Percentiles rank a stretch among this genome's conserved stretches.
These are phyloP conservation scores for Erannis defoliaria DNA, from an alignment of 2,888 invertebrate genomes.

Conservation along the genomic window DNA sequence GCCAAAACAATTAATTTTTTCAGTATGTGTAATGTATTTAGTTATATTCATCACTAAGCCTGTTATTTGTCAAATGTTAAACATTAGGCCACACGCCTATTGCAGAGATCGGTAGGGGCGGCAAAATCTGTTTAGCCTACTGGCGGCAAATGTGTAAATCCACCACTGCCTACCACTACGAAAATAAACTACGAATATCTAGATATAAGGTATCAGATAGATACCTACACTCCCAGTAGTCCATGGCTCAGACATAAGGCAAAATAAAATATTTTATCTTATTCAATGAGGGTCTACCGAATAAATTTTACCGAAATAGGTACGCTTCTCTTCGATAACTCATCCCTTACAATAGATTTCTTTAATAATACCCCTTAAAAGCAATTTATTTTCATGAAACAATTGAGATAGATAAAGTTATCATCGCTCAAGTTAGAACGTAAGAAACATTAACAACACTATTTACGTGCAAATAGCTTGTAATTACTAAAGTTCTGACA, in stretches of 20 bases:
- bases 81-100: no score
- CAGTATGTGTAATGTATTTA: no score
- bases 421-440: slow-evolving; percentile 22
- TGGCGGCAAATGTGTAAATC: no score
- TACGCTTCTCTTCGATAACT: slow-evolving; percentile 40
- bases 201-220: slow-evolving; percentile 29
- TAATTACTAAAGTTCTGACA: slow-evolving; percentile 10
- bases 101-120: no score
- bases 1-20: no score
- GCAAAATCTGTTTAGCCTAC: no score
- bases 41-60: no score
- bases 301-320: slow-evolving; percentile 39
- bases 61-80: no score
- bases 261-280: slow-evolving; percentile 40
- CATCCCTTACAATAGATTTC: slow-evolving; percentile 35
- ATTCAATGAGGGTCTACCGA: slow-evolving; percentile 40
- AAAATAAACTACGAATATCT: no score
- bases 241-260: slow-evolving; percentile 25
- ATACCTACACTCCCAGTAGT: slow-evolving; percentile 2
- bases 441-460: slow-evolving; percentile 11
- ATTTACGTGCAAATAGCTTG: neutral
- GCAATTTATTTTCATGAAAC: slow-evolving; percentile 28
- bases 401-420: slow-evolving; percentile 27
- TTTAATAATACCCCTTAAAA: slow-evolving; percentile 25
- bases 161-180: no score